Evolutionary conservation across 2,113 vertebrate genomes (phyloP).

Genomic region (Calyptomena viridis): DNA sequence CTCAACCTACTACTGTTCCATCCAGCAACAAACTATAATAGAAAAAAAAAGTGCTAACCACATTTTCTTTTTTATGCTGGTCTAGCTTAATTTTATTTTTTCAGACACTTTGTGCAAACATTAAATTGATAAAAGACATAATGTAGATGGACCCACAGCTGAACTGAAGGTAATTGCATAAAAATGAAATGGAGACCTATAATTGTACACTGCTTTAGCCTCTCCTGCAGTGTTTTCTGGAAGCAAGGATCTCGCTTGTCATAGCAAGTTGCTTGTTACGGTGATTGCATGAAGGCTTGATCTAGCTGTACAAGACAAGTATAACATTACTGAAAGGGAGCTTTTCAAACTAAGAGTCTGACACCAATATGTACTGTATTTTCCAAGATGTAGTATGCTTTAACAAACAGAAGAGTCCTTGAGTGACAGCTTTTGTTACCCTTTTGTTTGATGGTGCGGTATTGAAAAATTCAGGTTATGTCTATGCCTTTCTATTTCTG

Average conservation of each 20-base stretch:
- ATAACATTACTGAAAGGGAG: slow-evolving; percentile 64
- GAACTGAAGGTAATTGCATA: slow-evolving; percentile 72
- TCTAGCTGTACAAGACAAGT: slow-evolving; percentile 64
- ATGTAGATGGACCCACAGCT: slow-evolving; percentile 58
- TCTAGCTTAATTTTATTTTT: slow-evolving; percentile 73
- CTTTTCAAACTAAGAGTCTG: slow-evolving; percentile 68
- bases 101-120: slow-evolving; percentile 70
- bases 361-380: slow-evolving; percentile 51
- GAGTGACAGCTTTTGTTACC: slow-evolving; percentile 71
- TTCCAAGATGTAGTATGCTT: slow-evolving; percentile 45
- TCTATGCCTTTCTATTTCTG: slow-evolving; percentile 51
- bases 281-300: slow-evolving; percentile 61
- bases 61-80: slow-evolving; percentile 44
- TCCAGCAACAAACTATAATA: slow-evolving; percentile 32
- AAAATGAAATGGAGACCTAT: slow-evolving; percentile 75
- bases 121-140: slow-evolving; percentile 71
- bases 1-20: slow-evolving; percentile 43
- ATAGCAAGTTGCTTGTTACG: slow-evolving; percentile 62
- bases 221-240: slow-evolving; percentile 59
- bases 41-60: background rate
- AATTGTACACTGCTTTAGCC: slow-evolving; percentile 68
- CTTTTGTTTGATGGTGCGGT: slow-evolving; percentile 63
- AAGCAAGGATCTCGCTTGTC: slow-evolving; percentile 61
- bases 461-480: slow-evolving; percentile 70
- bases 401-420: slow-evolving; percentile 67